phyloP scores from a whole-genome alignment of 1,140 invertebrate genomes.

The Drosophila pachea region DNA sequence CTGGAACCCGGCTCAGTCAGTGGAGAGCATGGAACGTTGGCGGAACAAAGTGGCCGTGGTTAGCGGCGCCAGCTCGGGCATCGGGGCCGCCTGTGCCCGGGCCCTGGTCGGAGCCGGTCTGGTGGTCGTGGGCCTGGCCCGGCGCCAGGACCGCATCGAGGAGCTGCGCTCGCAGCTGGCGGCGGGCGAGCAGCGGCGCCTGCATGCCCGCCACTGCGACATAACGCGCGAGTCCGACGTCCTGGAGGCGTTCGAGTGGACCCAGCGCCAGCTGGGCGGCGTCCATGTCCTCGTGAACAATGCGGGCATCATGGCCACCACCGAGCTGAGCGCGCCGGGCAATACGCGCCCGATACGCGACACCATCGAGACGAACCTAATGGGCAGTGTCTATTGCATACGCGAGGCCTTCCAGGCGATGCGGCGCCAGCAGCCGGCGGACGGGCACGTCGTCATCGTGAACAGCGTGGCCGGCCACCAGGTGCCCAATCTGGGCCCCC shows the following conservation, averaged over 20 bases:
- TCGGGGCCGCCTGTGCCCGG: conserved; percentile 80
- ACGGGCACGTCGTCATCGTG: conserved; percentile 83
- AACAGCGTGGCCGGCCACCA: conserved; percentile 73
- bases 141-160: conserved; percentile 82
- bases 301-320: conserved; percentile 82
- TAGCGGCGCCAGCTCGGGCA: conserved; percentile 81
- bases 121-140: conserved; percentile 85
- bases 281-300: conserved; percentile 88
- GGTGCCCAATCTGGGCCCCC: conserved; percentile 70
- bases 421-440: conserved; percentile 82
- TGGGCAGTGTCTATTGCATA: conserved; percentile 84
- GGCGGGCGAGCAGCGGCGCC: conserved; percentile 58
- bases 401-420: conserved; percentile 85
- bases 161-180: conserved; percentile 64
- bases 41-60: conserved; percentile 74
- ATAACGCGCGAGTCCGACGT: conserved; percentile 84
- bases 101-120: conserved; percentile 80
- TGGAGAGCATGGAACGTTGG: conserved; percentile 74
- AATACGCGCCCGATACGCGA: conserved; percentile 69
- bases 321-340: conserved; percentile 79
- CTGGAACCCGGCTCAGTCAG: neutral
- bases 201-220: conserved; percentile 82
- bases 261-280: conserved; percentile 82
- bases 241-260: conserved; percentile 83
- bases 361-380: conserved; percentile 84